These are phyloP conservation scores for Trachemys scripta DNA, from an alignment of 2,113 vertebrate genomes.

Conservation along the genomic window DNA sequence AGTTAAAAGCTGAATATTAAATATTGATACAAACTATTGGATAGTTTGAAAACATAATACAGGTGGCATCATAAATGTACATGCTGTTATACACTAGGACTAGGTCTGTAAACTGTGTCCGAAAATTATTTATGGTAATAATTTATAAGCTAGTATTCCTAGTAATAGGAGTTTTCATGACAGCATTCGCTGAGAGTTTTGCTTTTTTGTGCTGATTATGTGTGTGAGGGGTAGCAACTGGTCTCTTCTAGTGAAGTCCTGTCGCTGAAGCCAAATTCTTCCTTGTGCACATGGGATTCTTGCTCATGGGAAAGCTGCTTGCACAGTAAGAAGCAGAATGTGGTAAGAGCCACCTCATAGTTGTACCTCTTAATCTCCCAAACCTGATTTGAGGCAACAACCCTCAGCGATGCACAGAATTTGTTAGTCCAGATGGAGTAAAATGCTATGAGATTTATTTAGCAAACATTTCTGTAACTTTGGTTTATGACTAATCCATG, in stretches of 20 bases:
- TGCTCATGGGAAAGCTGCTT: background rate
- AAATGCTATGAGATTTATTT: background rate
- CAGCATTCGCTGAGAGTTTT: background rate
- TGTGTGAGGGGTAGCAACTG: fast-evolving
- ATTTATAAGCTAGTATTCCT: background rate
- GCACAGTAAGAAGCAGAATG: background rate
- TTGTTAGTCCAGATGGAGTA: background rate
- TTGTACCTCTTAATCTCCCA: background rate
- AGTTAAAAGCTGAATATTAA: background rate
- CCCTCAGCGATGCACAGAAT: background rate
- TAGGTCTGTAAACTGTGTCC: background rate
- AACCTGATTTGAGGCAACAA: background rate
- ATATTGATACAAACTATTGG: background rate
- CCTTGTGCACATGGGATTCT: background rate
- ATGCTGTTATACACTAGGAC: background rate
- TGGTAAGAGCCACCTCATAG: no score
- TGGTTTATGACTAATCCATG: background rate
- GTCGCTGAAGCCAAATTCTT: background rate
- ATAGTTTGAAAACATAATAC: background rate
- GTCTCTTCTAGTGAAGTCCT: background rate
- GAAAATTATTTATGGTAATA: background rate
- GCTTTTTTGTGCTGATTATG: background rate
- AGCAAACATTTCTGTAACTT: background rate
- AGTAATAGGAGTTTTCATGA: background rate
- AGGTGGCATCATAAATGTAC: background rate